Base-by-base conservation (phyloP, 1,140 invertebrate species). In the Lasioglossum albipes region DNA sequence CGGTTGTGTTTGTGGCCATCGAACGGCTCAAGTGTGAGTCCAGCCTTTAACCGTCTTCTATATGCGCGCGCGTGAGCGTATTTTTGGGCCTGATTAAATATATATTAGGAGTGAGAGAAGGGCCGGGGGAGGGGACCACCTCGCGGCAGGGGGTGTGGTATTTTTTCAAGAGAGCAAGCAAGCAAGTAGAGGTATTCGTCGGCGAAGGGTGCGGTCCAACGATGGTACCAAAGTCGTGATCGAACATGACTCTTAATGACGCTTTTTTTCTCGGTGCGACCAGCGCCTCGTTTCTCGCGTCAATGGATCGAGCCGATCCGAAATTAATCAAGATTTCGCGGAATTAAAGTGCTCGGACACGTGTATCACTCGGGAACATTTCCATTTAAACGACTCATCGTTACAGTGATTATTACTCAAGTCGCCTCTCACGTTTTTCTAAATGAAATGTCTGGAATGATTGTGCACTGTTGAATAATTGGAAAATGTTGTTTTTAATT, bases 61-160 rank as follows among this genome's bases (percentile, higher is more conserved):
- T 49, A 54, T 73, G 54, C 70, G 76, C 82, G 83, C 75, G 77
- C 80, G 74, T 75, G 81, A 81, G 82, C 84, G 87, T 84, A 88
- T 89, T 90, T 89, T 90, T 87, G 88, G 77, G 84, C 87, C 90
- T 92, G 90, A 92, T 92, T 92, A 91, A 92, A 91, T 92, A 91
- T 92, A 92, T 92, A 92, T 92, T 92, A 92, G 88, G 73, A 89
- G 86, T 75, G 87, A 81, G 88, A 80, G 77, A 81, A 75, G 74
- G 74, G 68, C 12, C 16, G 71, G 59, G 68, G 57, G 72, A 71
- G 71, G 49, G 88, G 83, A 83, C 75, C 82, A 79, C 79, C 81
- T 89, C 91, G 77, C 91, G 86, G 88, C 91, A 73, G 91, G 91
- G 91, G 91, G 90, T 89, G 88, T 90, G 91, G 91, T 90, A 92